These are phyloP conservation scores for Hedya salicella DNA, from an alignment of 2,888 invertebrate genomes.

Conservation along the genomic window DNA sequence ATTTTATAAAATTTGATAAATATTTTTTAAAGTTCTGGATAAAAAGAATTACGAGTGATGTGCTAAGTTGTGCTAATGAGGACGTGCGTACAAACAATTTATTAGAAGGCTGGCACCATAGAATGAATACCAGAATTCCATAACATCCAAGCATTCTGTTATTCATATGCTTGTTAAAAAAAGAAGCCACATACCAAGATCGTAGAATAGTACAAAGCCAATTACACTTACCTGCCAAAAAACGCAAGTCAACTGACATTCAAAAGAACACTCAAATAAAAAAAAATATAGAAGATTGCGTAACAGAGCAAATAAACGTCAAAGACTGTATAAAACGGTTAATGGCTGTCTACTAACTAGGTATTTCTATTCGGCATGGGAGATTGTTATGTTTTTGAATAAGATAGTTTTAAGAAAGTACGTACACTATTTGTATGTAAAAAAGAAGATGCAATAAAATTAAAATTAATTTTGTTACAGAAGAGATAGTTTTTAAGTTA, in stretches of 20 bases:
- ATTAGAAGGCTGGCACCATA: conserved; percentile 15
- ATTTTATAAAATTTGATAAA: not conserved
- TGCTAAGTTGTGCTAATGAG: not conserved
- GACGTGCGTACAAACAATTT: conserved; percentile 14
- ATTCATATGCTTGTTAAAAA: not conserved
- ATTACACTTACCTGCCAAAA: conserved; percentile 6
- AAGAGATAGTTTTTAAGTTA: no score
- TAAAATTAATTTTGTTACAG: no score
- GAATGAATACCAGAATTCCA: conserved; percentile 11
- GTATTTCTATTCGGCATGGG: not conserved
- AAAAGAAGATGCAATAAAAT: no score
- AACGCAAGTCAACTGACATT: conserved; percentile 1
- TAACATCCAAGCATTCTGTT: conserved; percentile 13
- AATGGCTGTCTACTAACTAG: not conserved
- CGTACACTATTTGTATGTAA: no score
- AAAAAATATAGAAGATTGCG: conserved; percentile 1
- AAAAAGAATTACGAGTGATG: conserved; percentile 4
- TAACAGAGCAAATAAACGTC: conserved; percentile 1
- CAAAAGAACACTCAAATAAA: conserved; percentile 4
- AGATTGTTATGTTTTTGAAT: no score
- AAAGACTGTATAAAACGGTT: conserved; percentile 13
- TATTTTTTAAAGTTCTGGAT: conserved; percentile 4
- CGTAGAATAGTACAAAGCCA: not conserved
- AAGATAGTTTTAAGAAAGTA: no score
- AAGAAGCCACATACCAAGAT: no score